phyloP scores from a whole-genome alignment of 1,140 invertebrate species.

The Globodera rostochiensis region DNA sequence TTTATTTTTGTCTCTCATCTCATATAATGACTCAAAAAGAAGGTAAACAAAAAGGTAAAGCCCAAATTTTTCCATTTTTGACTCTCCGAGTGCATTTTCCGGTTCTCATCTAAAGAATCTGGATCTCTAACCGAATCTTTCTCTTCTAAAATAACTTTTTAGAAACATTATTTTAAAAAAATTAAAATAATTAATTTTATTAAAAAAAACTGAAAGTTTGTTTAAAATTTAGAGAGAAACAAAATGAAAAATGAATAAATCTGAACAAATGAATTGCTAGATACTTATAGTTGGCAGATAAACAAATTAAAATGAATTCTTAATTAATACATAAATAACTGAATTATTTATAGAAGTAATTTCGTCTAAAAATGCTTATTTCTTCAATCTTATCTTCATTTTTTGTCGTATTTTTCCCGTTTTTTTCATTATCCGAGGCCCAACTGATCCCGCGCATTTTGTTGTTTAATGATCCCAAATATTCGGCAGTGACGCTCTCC shows the following conservation, averaged over 20 bases:
- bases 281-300: too few relatives aligned
- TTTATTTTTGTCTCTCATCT: too few relatives aligned
- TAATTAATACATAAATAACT: too few relatives aligned
- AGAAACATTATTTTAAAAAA: background rate
- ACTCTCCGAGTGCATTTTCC: background rate
- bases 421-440: background rate
- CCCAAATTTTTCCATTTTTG: background rate
- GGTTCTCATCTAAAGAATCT: background rate
- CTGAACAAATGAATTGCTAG: too few relatives aligned
- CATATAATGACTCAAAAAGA: background rate
- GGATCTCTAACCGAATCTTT: background rate
- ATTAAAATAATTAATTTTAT: background rate
- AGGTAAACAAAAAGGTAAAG: background rate
- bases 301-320: too few relatives aligned
- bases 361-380: too few relatives aligned
- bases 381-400: background rate
- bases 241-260: too few relatives aligned
- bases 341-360: too few relatives aligned
- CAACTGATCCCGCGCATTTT: constrained; percentile 44
- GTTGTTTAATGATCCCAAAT: constrained; percentile 54
- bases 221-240: too few relatives aligned
- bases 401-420: background rate
- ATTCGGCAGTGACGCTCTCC: constrained; percentile 48
- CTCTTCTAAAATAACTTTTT: background rate
- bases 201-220: too few relatives aligned